A percentile compares a stretch with the other conserved stretches of the same genome.
These are phyloP conservation scores for Drosophila rufa DNA, from an alignment of 1,140 invertebrate species.

Conservation along the genomic window DNA sequence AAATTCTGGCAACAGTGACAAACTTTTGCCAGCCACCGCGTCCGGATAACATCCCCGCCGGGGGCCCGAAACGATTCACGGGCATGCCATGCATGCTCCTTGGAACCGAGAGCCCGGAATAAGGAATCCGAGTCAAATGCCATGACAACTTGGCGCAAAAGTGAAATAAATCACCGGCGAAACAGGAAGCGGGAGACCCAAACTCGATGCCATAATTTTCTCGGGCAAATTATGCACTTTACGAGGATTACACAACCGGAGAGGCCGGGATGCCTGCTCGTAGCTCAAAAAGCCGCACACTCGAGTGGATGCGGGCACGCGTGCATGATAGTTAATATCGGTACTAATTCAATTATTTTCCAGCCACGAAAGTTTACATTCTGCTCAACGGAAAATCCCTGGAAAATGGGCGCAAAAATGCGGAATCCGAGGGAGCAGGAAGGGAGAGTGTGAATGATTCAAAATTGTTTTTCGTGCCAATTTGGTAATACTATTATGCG, in stretches of 20 bases:
- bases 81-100: slow-evolving; percentile 27
- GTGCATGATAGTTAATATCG: slow-evolving; percentile 47
- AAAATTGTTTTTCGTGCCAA: slow-evolving; percentile 25
- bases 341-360: slow-evolving; percentile 33
- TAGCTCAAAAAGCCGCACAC: slow-evolving; percentile 15
- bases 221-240: slow-evolving; percentile 74
- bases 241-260: slow-evolving; percentile 36
- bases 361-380: slow-evolving; percentile 15
- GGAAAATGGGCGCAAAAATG: slow-evolving; percentile 21
- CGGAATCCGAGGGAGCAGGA: neutral
- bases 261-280: neutral
- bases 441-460: neutral
- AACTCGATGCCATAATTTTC: slow-evolving; percentile 56
- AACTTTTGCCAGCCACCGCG: slow-evolving; percentile 47
- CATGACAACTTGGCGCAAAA: slow-evolving; percentile 74
- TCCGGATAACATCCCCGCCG: slow-evolving; percentile 12
- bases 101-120: neutral
- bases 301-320: slow-evolving; percentile 25
- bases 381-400: slow-evolving; percentile 5
- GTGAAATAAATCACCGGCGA: slow-evolving; percentile 71
- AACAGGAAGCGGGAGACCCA: slow-evolving; percentile 46
- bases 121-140: slow-evolving; percentile 60
- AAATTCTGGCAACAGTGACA: slow-evolving; percentile 58
- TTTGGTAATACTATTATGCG: slow-evolving; percentile 31
- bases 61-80: slow-evolving; percentile 44